A percentile compares a stretch with the other conserved stretches of the same genome.
Evolutionary conservation across 2,888 invertebrate genomes (phyloP).

Genomic region (Lepidochrysops patricia): DNA sequence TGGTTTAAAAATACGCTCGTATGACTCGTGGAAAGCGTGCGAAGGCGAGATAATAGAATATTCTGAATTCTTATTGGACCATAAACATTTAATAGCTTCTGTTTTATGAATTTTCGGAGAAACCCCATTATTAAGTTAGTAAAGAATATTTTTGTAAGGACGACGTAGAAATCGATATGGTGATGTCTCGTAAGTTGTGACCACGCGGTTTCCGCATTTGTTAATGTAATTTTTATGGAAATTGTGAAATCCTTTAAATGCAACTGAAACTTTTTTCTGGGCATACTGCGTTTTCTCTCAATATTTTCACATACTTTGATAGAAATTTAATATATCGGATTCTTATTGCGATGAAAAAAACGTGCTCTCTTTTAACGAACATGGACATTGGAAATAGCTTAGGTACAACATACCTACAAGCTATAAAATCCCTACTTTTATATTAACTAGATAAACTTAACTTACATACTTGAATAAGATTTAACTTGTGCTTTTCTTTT

Average conservation of each 20-base stretch:
- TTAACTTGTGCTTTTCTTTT: conserved; percentile 30
- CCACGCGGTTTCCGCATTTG: conserved; percentile 8
- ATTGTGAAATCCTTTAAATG: not conserved
- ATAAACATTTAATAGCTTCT: not conserved
- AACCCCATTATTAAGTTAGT: not conserved
- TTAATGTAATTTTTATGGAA: not conserved
- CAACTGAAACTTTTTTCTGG: no score
- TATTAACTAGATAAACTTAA: no score
- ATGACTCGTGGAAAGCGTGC: conserved; percentile 11
- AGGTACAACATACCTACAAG: no score
- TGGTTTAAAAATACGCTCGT: conserved; percentile 21
- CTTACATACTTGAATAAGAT: conserved; percentile 2
- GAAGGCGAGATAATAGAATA: not conserved
- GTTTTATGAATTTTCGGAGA: not conserved
- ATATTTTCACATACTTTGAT: no score
- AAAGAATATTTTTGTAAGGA: not conserved
- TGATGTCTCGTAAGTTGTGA: not conserved
- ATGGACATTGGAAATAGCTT: no score
- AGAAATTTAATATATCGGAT: no score
- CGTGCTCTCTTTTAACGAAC: no score
- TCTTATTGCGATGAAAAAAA: no score
- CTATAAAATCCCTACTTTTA: no score
- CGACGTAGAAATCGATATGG: conserved; percentile 1
- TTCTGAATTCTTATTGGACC: not conserved
- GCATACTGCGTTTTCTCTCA: no score